Percentiles rank a stretch among this genome's conserved stretches.
phyloP scores from a whole-genome alignment of 1,140 invertebrate genomes.

The Artemia franciscana region DNA sequence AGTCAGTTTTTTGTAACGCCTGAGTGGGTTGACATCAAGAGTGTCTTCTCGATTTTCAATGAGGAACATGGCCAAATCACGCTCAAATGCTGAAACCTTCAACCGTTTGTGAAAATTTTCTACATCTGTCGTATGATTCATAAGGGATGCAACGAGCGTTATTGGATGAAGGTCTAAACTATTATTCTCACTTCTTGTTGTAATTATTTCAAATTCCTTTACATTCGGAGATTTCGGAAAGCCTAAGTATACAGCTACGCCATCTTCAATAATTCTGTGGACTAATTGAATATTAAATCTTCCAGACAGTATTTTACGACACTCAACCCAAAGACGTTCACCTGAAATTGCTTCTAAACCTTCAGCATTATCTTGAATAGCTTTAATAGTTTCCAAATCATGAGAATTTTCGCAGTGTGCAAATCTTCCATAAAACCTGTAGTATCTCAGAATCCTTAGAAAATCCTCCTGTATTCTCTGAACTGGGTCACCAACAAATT shows the following conservation, averaged over 20 bases:
- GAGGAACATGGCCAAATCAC: not conserved
- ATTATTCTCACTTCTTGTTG: slow-evolving; percentile 23
- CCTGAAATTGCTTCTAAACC: slow-evolving; percentile 71
- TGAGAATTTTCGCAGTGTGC: slow-evolving; percentile 40
- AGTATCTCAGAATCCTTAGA: slow-evolving; percentile 79
- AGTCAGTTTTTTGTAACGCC: too few species aligned
- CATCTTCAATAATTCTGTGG: slow-evolving; percentile 47
- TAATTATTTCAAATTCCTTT: slow-evolving; percentile 38
- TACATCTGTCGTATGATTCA: slow-evolving; percentile 41
- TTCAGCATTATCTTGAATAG: slow-evolving; percentile 51
- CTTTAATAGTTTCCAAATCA: slow-evolving; percentile 43
- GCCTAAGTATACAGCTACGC: slow-evolving; percentile 36
- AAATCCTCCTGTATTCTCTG: slow-evolving; percentile 86
- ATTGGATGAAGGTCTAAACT: slow-evolving; percentile 38
- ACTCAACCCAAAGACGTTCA: slow-evolving; percentile 88
- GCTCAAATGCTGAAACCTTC: not conserved
- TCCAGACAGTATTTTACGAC: slow-evolving; percentile 69
- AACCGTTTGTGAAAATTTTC: not conserved
- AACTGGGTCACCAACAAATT: slow-evolving; percentile 74
- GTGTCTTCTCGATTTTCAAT: not conserved
- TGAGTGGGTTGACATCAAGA: not conserved
- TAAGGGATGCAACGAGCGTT: slow-evolving; percentile 40
- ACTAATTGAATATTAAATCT: slow-evolving; percentile 50
- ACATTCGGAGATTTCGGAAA: slow-evolving; percentile 39
- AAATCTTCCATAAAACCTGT: slow-evolving; percentile 84